Base-by-base conservation (phyloP, 1,140 invertebrate genomes). In the Ruditapes philippinarum region DNA sequence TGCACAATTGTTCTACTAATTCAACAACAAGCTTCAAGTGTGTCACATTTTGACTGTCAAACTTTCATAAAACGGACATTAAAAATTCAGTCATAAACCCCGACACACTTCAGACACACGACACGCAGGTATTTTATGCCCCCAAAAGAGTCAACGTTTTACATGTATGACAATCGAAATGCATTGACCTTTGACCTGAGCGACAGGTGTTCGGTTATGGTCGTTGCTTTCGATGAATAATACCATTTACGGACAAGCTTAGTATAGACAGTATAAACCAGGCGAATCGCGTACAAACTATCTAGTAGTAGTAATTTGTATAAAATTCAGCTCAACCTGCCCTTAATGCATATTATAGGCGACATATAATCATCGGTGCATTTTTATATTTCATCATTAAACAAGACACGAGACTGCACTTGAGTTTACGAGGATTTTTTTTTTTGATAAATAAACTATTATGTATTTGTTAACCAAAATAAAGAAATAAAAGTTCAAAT, bases 121-220 rank as follows among this genome's bases (percentile, higher is more conserved):
- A 78, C 74, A 78, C n/a, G n/a, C 74, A 51, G 45, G 74, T 49
- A 31, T 51, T 78, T 78, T 22, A 78, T 49, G 1, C 42, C 36
- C n/a, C n/a, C 25, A 28, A 19, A 1, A 54, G 45, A 78, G 74
- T 36, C 49, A 40, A 78, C 42, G 38, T 45, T 49, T 51, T 78
- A n/a, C 45, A 54, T 40, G 45, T 51, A 51, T 31, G 3, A 78
- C 74, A 51, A 54, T 78, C 28, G 22, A 38, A 78, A 78, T 78
- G 42, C 28, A 36, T 40, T 57, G 79, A 81, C 54, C 79, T 81
- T 62, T 81, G 51, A 81, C 79, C 79, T 65, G 31, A 2, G 79
- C 57, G 79, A 81, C 79, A 81, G 79, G 79, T 81, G 79, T 81
- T 81, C 54, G 14, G 36, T 11, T 54, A 49, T 5, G 74, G n/a